These are phyloP conservation scores for Hippoglossus stenolepis DNA, from an alignment of 2,113 vertebrate genomes.

Conservation along the genomic window DNA sequence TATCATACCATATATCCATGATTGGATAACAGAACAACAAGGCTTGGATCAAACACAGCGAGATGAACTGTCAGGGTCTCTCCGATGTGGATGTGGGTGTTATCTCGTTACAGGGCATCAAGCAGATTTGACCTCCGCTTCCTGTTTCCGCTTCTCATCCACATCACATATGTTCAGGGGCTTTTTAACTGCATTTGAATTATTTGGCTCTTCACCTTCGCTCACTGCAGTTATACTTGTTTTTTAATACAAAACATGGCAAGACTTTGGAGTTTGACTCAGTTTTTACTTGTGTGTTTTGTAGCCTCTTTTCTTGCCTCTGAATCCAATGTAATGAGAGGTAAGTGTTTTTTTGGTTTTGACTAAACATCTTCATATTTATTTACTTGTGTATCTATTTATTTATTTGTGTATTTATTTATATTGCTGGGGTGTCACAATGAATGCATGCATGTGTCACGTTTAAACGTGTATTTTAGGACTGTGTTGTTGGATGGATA, in stretches of 20 bases:
- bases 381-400: not conserved
- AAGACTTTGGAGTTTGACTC: not conserved
- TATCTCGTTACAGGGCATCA: constrained; percentile 61
- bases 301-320: constrained; percentile 14
- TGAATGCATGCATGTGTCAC: not conserved
- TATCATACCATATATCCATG: not conserved
- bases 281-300: constrained; percentile 26
- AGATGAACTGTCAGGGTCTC: not conserved
- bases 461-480: not conserved
- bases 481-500: not conserved
- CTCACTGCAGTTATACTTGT: not conserved
- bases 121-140: constrained; percentile 72
- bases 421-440: not conserved
- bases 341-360: constrained; percentile 48
- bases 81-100: not conserved
- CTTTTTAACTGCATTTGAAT: not conserved
- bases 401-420: not conserved
- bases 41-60: not conserved
- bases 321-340: constrained; percentile 46
- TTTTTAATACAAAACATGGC: constrained; percentile 55
- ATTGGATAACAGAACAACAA: not conserved
- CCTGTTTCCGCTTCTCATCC: constrained; percentile 67
- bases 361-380: not conserved
- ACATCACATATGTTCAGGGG: not conserved
- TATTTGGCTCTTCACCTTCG: constrained; percentile 5